Evolutionary conservation across 2,888 invertebrate genomes (phyloP), one percentile per base, ranked within the genome.

Genomic region (Phaonia tiefii): DNA sequence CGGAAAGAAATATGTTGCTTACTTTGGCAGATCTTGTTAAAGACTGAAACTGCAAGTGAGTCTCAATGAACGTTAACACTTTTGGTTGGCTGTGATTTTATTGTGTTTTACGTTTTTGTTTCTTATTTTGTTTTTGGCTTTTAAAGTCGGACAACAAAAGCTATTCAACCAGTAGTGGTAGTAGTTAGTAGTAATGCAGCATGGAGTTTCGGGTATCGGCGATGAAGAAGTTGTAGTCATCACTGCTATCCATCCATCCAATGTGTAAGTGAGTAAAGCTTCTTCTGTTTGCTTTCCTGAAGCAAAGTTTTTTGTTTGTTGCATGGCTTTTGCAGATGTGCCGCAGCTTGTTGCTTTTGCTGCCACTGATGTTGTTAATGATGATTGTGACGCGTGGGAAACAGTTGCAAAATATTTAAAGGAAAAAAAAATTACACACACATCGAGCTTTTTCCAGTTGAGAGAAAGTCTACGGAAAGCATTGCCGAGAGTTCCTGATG

Each of bases 21-120:
- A n/a, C 66, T 67, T 67, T 37, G 25, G 49, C 71, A 81, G 71
- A 75, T 78, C 60, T 78, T 63, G 39, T 75, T 72, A 13, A 75
- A 78, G 60, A 81, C 81, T 81, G 75, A 81, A 78, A 77, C 44
- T 80, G 73, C 77, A 77, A 78, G 49, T 69, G 37, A 49, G 54
- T 63, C 56, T 71, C 3, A 71, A 63, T 46, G 71, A 81, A 81
- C 56, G 67, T 78, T 72, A 81, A 81, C 71, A 81, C 60, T 56
- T 75, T 75, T 54, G 25, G 11, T 15, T 42, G 42, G 42, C 42
- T 25, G 54, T 67, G 51, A 67, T 51, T 63, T 22, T 54, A 11
- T 31, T 31, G 3, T 31, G 31, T 31, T 31, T 3, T 31, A 31
- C 51, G 51, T 15, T 51, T 11, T 49, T n/a, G 17, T 49, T 5